These are phyloP conservation scores for Hippoglossus hippoglossus DNA, from an alignment of 2,797 vertebrate species.

Conservation along the genomic window DNA sequence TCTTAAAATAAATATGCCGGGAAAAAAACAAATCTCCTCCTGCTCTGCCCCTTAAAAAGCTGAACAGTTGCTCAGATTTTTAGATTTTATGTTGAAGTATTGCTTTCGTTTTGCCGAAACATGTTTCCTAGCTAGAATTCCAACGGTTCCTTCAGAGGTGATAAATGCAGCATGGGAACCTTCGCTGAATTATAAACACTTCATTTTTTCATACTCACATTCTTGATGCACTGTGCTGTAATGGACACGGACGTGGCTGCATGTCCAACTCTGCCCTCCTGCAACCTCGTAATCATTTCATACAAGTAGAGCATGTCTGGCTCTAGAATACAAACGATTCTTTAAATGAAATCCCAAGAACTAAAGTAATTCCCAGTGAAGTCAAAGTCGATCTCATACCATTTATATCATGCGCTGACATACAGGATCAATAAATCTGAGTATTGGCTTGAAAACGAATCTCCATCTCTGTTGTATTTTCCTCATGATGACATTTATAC, in stretches of 20 bases:
- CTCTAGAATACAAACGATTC: too few species aligned
- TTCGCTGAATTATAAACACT: conserved; percentile 11
- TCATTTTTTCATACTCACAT: not conserved
- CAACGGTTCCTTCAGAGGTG: not conserved
- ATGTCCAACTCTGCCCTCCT: not conserved
- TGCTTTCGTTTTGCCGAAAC: not conserved
- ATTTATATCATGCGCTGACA: too few species aligned
- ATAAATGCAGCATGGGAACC: not conserved
- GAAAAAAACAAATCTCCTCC: not conserved
- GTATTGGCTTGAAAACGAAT: too few species aligned
- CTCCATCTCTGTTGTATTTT: too few species aligned
- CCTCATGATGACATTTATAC: too few species aligned
- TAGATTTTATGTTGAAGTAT: too few species aligned
- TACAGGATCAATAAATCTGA: too few species aligned
- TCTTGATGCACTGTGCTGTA: not conserved
- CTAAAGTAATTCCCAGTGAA: too few species aligned
- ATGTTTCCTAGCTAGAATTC: not conserved
- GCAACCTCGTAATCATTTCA: not conserved
- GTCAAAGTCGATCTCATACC: too few species aligned
- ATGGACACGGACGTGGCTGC: not conserved
- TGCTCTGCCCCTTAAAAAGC: not conserved
- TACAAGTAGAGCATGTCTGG: too few species aligned
- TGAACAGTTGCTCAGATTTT: not conserved
- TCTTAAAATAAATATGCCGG: not conserved
- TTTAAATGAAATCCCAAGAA: too few species aligned